Conservation (phyloP, 2,113 vertebrate species). For the Boulengeromyrus knoepffleri region DNA sequence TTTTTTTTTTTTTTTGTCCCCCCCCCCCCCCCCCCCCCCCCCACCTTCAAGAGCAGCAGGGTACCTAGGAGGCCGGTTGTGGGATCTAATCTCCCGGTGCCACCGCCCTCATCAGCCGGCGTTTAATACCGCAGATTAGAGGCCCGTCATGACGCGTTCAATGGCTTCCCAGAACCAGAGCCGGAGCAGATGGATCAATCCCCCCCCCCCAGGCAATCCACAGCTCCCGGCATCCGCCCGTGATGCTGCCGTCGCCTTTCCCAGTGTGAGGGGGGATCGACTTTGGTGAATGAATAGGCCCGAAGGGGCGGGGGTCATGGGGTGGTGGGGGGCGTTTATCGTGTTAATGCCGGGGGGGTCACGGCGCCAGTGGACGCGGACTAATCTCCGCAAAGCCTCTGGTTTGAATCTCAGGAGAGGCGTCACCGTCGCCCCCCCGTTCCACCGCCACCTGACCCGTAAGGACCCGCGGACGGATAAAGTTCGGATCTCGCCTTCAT, state of each 20-base stretch:
- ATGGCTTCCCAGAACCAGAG: background rate
- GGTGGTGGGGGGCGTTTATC: background rate
- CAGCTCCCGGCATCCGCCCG: background rate
- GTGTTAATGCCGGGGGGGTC: background rate
- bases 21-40: no score
- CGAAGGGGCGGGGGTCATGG: no score
- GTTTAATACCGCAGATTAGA: slow-evolving; percentile 41
- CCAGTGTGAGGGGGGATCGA: background rate
- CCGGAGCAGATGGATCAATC: background rate
- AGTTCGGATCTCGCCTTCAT: background rate
- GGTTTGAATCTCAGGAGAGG: background rate
- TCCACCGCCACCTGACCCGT: background rate
- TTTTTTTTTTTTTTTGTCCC: no score
- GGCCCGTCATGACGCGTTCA: background rate
- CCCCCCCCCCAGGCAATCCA: background rate
- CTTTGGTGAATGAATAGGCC: background rate
- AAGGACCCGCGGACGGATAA: background rate
- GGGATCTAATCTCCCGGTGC: slow-evolving; percentile 25
- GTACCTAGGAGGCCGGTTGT: slow-evolving; percentile 18
- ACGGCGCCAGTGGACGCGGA: no score
- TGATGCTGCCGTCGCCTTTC: background rate
- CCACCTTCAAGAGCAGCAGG: slow-evolving; percentile 35
- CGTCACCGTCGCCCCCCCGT: no score
- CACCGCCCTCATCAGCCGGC: slow-evolving; percentile 46
- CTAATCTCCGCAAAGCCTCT: background rate